Evolutionary conservation across 2,888 invertebrate species (phyloP).

Genomic region (Dorcus parallelipipedus): DNA sequence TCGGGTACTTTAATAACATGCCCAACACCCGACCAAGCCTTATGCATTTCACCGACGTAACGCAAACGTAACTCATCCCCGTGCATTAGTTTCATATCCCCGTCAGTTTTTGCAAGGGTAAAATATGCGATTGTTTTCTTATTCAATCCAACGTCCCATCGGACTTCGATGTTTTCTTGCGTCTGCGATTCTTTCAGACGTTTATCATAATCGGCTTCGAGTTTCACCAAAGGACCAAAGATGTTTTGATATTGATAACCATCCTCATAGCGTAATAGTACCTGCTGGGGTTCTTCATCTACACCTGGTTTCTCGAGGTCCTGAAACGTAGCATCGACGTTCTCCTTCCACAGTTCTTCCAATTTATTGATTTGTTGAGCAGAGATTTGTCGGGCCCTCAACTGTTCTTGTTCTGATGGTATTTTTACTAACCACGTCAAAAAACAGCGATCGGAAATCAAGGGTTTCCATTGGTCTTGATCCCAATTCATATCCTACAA

Average conservation of each 20-base stretch:
- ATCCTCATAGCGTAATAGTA: constrained; percentile 81
- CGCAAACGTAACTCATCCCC: constrained; percentile 94
- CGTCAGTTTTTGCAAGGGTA: constrained; percentile 94
- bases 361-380: constrained; percentile 96
- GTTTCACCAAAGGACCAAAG: constrained; percentile 92
- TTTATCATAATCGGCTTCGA: constrained; percentile 98
- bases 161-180: constrained; percentile 95
- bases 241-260: constrained; percentile 99
- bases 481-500: constrained; percentile 95
- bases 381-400: constrained; percentile 93
- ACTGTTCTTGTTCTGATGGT: constrained; percentile 95
- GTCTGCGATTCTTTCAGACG: constrained; percentile 97
- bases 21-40: constrained; percentile 96
- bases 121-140: constrained; percentile 98
- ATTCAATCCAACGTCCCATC: constrained; percentile 98
- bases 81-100: constrained; percentile 98
- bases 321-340: constrained; percentile 95
- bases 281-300: constrained; percentile 95
- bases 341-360: constrained; percentile 98
- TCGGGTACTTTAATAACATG: constrained; percentile 96
- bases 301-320: constrained; percentile 98
- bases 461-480: constrained; percentile 97
- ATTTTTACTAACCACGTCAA: constrained; percentile 96
- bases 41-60: constrained; percentile 89
- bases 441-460: constrained; percentile 95